Conservation (phyloP, 2,888 invertebrate genomes). For the Tenodera sinensis region DNA sequence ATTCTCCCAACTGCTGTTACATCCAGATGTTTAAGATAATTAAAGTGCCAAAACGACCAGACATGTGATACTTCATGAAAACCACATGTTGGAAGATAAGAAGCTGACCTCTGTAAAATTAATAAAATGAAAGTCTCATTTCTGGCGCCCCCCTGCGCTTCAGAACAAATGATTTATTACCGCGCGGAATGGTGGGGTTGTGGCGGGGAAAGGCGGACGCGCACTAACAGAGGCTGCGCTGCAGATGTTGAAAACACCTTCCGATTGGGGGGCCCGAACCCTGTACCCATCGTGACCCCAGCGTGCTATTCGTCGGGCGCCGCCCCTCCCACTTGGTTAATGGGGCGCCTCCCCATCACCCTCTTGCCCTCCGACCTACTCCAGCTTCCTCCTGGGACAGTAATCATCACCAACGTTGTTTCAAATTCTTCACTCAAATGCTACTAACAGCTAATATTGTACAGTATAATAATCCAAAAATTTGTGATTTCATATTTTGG, state of each 20-base stretch:
- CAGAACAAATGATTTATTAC: neutral
- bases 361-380: neutral
- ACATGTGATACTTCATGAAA: neutral
- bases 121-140: neutral
- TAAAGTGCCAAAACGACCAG: neutral
- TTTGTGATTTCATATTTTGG: too few species aligned
- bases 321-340: neutral
- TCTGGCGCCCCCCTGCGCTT: neutral
- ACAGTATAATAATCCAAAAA: too few species aligned
- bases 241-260: neutral
- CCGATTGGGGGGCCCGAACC: neutral
- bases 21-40: neutral
- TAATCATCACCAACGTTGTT: neutral
- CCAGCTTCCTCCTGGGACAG: neutral
- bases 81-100: neutral
- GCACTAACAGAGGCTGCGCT: neutral
- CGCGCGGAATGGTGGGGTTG: neutral
- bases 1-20: neutral
- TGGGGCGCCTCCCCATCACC: neutral
- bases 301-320: neutral
- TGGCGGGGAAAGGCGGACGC: neutral
- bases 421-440: neutral
- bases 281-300: neutral
- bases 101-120: neutral
- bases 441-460: too few species aligned